These are phyloP conservation scores for Balaeniceps rex DNA, from an alignment of 2,113 vertebrate genomes.

Conservation along the genomic window DNA sequence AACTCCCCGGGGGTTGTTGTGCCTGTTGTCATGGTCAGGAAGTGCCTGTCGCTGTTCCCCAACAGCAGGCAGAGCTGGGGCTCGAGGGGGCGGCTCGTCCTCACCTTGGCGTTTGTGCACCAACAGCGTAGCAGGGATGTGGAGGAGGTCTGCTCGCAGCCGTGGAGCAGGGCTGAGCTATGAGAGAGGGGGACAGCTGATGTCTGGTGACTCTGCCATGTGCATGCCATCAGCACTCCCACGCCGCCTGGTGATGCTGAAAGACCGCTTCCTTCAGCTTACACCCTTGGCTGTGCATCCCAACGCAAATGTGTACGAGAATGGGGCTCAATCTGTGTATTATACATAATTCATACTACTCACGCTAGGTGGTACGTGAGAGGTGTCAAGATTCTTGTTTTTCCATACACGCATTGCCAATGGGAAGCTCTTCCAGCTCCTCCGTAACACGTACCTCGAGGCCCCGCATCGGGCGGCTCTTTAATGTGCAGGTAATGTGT, in stretches of 20 bases:
- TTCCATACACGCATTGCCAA: neutral
- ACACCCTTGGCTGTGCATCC: neutral
- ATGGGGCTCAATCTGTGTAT: neutral
- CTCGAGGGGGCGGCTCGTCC: neutral
- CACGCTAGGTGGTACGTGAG: neutral
- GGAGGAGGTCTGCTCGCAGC: neutral
- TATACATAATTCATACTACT: neutral
- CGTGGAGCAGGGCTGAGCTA: neutral
- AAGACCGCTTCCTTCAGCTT: neutral
- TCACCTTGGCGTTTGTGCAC: rapidly evolving
- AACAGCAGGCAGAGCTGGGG: neutral
- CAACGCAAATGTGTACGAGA: rapidly evolving
- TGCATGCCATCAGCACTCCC: neutral
- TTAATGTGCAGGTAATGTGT: neutral
- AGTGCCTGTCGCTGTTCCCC: rapidly evolving
- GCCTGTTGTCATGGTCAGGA: neutral
- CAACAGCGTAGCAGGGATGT: neutral
- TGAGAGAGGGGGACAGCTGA: neutral
- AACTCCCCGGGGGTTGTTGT: neutral
- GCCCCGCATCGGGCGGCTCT: neutral
- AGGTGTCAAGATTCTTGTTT: neutral
- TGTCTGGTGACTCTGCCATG: neutral
- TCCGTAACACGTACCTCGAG: neutral
- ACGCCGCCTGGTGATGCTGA: rapidly evolving
- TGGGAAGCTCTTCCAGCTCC: neutral